These are phyloP conservation scores for Lerema accius DNA, from an alignment of 1,140 invertebrate genomes.

Conservation along the genomic window DNA sequence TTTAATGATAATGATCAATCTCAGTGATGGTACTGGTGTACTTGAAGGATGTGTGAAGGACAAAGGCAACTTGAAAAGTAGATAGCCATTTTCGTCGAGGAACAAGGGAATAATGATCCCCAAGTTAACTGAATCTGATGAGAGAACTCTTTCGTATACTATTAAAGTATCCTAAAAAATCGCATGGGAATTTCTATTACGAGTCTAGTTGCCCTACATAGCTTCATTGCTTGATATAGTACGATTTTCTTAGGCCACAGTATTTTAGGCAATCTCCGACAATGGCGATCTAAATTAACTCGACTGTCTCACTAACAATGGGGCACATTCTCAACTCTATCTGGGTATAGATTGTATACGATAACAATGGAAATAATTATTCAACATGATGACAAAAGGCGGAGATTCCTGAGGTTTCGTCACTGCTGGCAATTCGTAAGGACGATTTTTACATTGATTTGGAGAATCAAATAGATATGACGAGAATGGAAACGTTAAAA, in stretches of 20 bases:
- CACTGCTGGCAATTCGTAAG: not conserved
- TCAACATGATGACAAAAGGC: slow-evolving; percentile 1
- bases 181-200: no score
- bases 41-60: no score
- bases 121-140: no score
- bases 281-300: slow-evolving; percentile 15
- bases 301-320: slow-evolving; percentile 13
- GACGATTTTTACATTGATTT: not conserved
- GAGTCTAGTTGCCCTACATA: not conserved
- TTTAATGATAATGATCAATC: no score
- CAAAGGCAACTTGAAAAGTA: no score
- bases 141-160: no score
- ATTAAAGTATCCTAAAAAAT: no score
- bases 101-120: no score
- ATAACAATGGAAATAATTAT: slow-evolving; percentile 4
- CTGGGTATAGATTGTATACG: not conserved
- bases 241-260: not conserved
- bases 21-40: no score
- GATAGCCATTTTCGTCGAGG: no score
- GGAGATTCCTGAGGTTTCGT: not conserved
- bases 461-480: no score
- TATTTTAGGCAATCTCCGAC: slow-evolving; percentile 12
- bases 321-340: slow-evolving; percentile 2
- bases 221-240: not conserved
- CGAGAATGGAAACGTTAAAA: no score